A percentile compares a stretch with the other conserved stretches of the same genome.
These are phyloP conservation scores for Agrochola litura DNA, from an alignment of 2,888 invertebrate genomes.

Conservation along the genomic window DNA sequence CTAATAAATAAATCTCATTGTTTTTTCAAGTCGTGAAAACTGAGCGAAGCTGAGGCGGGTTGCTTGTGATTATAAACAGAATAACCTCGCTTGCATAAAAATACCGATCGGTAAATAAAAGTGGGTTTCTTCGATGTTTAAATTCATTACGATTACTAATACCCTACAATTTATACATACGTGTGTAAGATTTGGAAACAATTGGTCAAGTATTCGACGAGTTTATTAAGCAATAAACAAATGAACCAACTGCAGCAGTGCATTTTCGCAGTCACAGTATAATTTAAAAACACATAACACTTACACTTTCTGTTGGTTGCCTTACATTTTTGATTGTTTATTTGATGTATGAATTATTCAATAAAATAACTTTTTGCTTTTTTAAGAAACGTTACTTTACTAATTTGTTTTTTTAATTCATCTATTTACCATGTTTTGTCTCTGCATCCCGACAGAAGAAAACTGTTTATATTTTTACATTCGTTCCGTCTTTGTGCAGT, in stretches of 20 bases:
- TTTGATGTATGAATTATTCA: not conserved
- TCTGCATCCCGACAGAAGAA: not conserved
- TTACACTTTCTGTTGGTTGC: not conserved
- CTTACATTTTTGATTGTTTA: not conserved
- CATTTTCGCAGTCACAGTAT: slow-evolving; percentile 35
- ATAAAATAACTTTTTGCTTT: not conserved
- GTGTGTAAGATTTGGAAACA: slow-evolving; percentile 61
- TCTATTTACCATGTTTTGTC: not conserved
- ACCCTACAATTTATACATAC: slow-evolving; percentile 62
- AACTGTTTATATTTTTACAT: not conserved
- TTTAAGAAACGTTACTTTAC: no score
- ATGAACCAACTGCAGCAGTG: slow-evolving; percentile 53
- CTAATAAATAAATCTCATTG: not conserved
- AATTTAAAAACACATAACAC: slow-evolving; percentile 26
- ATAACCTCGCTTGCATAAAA: slow-evolving; percentile 17
- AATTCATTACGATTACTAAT: slow-evolving; percentile 48
- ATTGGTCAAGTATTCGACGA: slow-evolving; percentile 57
- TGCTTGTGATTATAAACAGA: not conserved
- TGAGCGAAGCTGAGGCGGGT: not conserved
- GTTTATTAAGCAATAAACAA: slow-evolving; percentile 55
- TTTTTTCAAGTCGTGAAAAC: not conserved
- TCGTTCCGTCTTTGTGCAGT: not conserved
- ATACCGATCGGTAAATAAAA: slow-evolving; percentile 29
- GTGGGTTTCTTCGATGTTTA: slow-evolving; percentile 42
- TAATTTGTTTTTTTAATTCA: not conserved